phyloP scores from a whole-genome alignment of 2,888 invertebrate species.

The Dynastes grantii region DNA sequence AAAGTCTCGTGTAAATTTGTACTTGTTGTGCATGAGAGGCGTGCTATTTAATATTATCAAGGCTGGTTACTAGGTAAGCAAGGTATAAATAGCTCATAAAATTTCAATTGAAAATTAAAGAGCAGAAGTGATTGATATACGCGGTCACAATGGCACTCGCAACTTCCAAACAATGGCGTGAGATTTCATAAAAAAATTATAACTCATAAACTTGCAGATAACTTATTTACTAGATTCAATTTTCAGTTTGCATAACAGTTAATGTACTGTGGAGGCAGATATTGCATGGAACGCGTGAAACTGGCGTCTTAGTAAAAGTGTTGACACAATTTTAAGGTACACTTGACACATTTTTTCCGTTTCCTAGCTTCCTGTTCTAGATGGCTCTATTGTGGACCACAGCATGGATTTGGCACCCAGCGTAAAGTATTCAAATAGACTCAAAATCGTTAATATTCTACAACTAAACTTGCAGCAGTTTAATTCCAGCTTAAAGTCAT shows the following conservation, averaged over 20 bases:
- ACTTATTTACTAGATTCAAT: constrained; percentile 7
- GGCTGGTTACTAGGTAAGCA: constrained; percentile 21
- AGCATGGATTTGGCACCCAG: too few species aligned
- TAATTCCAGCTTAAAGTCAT: too few species aligned
- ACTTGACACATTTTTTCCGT: not conserved
- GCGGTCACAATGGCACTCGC: constrained; percentile 8
- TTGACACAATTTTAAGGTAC: not conserved
- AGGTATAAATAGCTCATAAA: constrained; percentile 42
- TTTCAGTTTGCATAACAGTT: not conserved
- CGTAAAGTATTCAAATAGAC: too few species aligned
- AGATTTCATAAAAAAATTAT: constrained; percentile 40
- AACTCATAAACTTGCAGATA: constrained; percentile 40
- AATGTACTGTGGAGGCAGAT: constrained; percentile 10
- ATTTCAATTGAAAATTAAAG: constrained; percentile 39
- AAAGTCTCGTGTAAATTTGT: not conserved
- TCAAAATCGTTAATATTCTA: too few species aligned
- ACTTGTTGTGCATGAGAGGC: not conserved
- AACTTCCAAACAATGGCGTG: constrained; percentile 28
- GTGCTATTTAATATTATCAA: constrained; percentile 28
- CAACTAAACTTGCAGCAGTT: too few species aligned
- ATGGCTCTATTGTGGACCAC: too few species aligned
- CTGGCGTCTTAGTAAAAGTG: not conserved
- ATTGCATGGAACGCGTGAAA: not conserved
- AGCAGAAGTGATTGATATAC: constrained; percentile 24
- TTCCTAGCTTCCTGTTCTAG: too few species aligned